Percentiles rank a stretch among this genome's conserved stretches.
Conservation (phyloP, 1,140 invertebrate species). For the Drosophila albomicans region DNA sequence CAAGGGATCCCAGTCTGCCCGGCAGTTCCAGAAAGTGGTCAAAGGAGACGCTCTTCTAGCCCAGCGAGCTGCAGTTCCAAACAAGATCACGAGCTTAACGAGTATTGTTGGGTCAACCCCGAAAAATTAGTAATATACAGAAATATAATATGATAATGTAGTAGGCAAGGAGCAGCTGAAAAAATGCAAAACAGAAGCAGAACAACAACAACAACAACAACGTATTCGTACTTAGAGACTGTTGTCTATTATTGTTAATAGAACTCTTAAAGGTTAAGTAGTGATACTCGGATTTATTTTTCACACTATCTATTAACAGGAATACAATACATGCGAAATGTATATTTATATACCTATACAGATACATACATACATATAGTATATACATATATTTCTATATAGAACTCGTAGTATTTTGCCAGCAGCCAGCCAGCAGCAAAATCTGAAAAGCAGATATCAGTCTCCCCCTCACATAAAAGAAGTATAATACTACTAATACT, state of each 20-base stretch:
- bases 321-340: slow-evolving; percentile 42
- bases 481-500: not conserved
- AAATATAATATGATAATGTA: not conserved
- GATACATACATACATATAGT: slow-evolving; percentile 29
- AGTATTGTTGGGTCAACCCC: slow-evolving; percentile 16
- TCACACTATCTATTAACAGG: slow-evolving; percentile 55
- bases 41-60: slow-evolving; percentile 85
- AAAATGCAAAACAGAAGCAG: not conserved
- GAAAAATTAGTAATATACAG: not conserved
- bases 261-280: slow-evolving; percentile 81
- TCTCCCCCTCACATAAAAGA: slow-evolving; percentile 8
- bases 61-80: slow-evolving; percentile 65
- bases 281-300: slow-evolving; percentile 83
- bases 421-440: slow-evolving; percentile 41
- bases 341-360: slow-evolving; percentile 51
- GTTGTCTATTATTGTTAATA: slow-evolving; percentile 84
- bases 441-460: slow-evolving; percentile 19
- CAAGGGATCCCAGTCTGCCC: slow-evolving; percentile 79
- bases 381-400: slow-evolving; percentile 48
- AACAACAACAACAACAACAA: slow-evolving; percentile 67
- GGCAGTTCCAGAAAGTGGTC: slow-evolving; percentile 83
- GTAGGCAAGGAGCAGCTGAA: slow-evolving; percentile 2
- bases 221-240: slow-evolving; percentile 83
- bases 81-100: slow-evolving; percentile 76
- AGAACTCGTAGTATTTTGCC: slow-evolving; percentile 42